Percentiles rank a stretch among this genome's conserved stretches.
Conservation (phyloP, 2,888 invertebrate species). For the Pheosia tremula region DNA sequence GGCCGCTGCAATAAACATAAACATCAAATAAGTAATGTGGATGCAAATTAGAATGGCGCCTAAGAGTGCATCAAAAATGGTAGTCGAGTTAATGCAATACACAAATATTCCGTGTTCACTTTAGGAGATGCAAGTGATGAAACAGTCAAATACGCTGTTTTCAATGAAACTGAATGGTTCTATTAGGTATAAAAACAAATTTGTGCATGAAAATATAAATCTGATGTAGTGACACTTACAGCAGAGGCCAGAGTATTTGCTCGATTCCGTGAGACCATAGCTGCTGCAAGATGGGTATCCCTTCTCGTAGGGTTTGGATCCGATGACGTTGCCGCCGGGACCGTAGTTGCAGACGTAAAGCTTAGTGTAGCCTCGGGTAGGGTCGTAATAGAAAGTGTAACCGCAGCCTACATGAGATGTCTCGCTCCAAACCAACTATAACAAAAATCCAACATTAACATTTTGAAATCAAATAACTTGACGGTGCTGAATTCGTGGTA, state of each 20-base stretch:
- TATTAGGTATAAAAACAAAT: background rate
- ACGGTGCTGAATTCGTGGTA: background rate
- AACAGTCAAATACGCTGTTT: background rate
- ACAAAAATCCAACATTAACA: constrained; percentile 17
- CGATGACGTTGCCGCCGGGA: constrained; percentile 92
- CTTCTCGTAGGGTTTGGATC: constrained; percentile 89
- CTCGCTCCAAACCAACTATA: constrained; percentile 94
- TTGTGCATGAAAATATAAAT: constrained; percentile 7
- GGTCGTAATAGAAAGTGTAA: constrained; percentile 92
- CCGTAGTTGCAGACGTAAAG: constrained; percentile 95
- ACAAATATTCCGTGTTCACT: constrained; percentile 15
- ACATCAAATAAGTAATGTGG: constrained; percentile 27
- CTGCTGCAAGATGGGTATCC: constrained; percentile 89
- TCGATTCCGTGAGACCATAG: constrained; percentile 88
- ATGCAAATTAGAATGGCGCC: constrained; percentile 7
- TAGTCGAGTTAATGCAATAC: constrained; percentile 14
- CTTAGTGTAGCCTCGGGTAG: constrained; percentile 89
- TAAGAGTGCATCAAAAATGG: constrained; percentile 4
- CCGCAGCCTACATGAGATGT: constrained; percentile 95
- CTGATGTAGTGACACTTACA: constrained; percentile 80
- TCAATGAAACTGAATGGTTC: background rate
- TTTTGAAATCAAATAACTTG: background rate
- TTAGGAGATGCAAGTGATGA: background rate
- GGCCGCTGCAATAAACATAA: constrained; percentile 64
- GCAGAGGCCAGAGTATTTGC: constrained; percentile 90